Base-by-base conservation (phyloP, 2,113 vertebrate species). In the human (Homo sapiens) region DNA sequence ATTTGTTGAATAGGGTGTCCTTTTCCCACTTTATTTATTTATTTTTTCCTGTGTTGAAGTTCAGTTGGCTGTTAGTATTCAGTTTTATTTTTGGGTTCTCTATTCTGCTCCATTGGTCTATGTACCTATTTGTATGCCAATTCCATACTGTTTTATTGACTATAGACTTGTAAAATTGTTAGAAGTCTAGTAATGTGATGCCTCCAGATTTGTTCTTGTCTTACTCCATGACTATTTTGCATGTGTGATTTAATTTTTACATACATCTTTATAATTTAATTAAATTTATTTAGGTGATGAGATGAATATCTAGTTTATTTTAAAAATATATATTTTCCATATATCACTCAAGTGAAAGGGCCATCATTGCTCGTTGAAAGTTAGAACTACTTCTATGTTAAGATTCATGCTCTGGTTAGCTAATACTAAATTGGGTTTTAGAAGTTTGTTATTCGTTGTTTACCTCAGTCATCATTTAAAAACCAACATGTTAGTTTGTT, bases 341-440 rank as follows among this genome's bases (percentile, higher is more conserved):
- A 6, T 50, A 11, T 72, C 32, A 35, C 25, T 59, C 52, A 50
- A 45, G 6, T 0, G 7, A 87, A 32, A 70, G 16, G 14, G 2
- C 14, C 4, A 43, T 3, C 16, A 3, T 3, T 3, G 3, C 2
- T 52, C 48, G 23, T 40, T 27, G 1, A 8, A 8, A 6, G 32
- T 9, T 55, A 0, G 14, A 50, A 7, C 32, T 9, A 8, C 32
- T 78, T 38, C 16, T 9, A 0, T 0, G 0, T 1, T 8, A 0
- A 16, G 14, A 7, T 23, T 50, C 20, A 1, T 12, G 32, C 8
- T 82, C 59, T 27, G 10, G 0, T 22, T 23, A n/a, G 72, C 5
- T 4, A 22, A 57, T n/a, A 50, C 35, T 38, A 20, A 35, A 43
- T 6, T 27, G 35, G 38, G 6, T 57, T 61, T 64, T n/a, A 6